phyloP scores from a whole-genome alignment of 2,888 invertebrate species.

The Ctena decussata region DNA sequence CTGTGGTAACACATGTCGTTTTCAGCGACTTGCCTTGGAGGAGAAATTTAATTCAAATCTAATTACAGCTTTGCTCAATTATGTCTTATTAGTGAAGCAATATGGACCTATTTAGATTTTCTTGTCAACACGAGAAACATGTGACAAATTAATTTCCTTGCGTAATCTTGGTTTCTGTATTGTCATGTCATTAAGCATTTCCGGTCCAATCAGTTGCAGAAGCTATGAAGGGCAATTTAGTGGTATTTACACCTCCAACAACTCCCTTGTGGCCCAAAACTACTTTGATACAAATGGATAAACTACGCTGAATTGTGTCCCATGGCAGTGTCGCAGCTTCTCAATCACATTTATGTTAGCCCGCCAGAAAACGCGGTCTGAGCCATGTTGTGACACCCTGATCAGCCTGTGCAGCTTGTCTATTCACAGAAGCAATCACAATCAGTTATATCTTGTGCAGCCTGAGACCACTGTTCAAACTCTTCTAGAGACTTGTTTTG shows the following conservation, averaged over 20 bases:
- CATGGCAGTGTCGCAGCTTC: background rate
- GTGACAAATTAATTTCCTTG: constrained; percentile 13
- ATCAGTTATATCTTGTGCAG: too few species aligned
- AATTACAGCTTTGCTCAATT: constrained; percentile 1
- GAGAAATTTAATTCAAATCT: background rate
- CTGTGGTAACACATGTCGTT: background rate
- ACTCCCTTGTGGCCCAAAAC: background rate
- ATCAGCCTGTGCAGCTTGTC: too few species aligned
- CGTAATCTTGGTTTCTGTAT: constrained; percentile 1
- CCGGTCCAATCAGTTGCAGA: background rate
- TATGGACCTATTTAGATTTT: constrained; percentile 7
- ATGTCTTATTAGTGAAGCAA: background rate
- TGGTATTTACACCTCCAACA: background rate
- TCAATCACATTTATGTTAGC: constrained; percentile 6
- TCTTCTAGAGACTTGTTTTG: too few species aligned
- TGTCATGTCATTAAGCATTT: background rate
- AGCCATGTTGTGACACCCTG: too few species aligned
- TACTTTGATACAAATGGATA: constrained; percentile 12
- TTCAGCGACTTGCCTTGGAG: background rate
- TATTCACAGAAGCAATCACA: too few species aligned
- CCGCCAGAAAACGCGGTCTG: too few species aligned
- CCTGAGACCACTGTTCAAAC: too few species aligned
- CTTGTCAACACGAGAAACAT: constrained; percentile 6
- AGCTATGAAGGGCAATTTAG: background rate
- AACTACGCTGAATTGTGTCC: background rate